A percentile compares a stretch with the other conserved stretches of the same genome.
Conservation (phyloP, 2,113 vertebrate species). For the Callopanchax toddi region DNA sequence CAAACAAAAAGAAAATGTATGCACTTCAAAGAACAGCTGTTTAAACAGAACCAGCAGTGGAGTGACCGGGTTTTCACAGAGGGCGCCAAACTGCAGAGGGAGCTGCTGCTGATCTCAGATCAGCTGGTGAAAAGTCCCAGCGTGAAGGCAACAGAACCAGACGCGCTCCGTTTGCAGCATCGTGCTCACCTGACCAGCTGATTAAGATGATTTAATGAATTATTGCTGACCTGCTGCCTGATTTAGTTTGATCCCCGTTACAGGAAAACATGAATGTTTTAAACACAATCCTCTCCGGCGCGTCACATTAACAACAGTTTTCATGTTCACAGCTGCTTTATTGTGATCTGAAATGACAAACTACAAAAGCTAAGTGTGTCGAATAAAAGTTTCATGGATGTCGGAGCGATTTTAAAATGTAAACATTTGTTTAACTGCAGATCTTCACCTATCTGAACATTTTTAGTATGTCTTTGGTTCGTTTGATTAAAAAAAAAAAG, state of each 20-base stretch:
- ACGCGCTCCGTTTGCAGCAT: slow-evolving; percentile 21
- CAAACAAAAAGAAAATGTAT: slow-evolving; percentile 2
- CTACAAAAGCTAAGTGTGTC: not conserved
- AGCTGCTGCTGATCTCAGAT: slow-evolving; percentile 1
- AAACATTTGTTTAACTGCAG: not conserved
- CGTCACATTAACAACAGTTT: slow-evolving; percentile 21
- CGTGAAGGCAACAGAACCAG: slow-evolving; percentile 34
- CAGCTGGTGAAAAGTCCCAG: slow-evolving; percentile 6
- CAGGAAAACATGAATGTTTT: slow-evolving; percentile 32
- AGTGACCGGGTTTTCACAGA: slow-evolving; percentile 40
- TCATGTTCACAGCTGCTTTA: slow-evolving; percentile 5
- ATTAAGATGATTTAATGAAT: slow-evolving; percentile 40
- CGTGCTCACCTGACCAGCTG: slow-evolving; percentile 37
- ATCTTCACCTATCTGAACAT: too few relatives aligned
- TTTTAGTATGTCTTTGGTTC: too few relatives aligned
- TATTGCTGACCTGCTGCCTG: slow-evolving; percentile 20
- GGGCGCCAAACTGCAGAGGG: slow-evolving; percentile 32
- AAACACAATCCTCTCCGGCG: slow-evolving; percentile 23
- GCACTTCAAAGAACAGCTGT: slow-evolving; percentile 36
- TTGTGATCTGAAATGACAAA: too few relatives aligned
- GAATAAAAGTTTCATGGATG: not conserved
- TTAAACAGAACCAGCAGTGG: slow-evolving; percentile 42
- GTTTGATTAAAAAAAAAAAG: too few relatives aligned
- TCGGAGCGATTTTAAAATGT: not conserved
- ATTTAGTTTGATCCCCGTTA: slow-evolving; percentile 23